Conservation (phyloP, 2,888 invertebrate species). For the Leptothorax acervorum region DNA sequence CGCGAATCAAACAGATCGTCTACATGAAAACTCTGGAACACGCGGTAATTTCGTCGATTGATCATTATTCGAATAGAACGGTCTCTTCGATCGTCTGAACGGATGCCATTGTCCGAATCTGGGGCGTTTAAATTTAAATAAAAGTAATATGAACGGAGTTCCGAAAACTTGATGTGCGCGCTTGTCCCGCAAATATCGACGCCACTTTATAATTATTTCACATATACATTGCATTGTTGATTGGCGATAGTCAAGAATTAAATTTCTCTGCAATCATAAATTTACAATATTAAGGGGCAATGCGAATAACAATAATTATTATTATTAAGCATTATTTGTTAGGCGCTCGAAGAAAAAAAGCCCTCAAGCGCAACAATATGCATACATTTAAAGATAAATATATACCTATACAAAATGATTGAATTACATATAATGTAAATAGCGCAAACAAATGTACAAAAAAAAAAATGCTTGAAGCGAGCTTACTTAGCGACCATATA, state of each 20-base stretch:
- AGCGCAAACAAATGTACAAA: neutral
- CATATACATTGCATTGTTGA: neutral
- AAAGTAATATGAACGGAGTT: neutral
- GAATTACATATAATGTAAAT: neutral
- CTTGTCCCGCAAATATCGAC: neutral
- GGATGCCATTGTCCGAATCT: neutral
- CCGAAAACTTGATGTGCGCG: neutral
- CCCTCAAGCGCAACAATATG: neutral
- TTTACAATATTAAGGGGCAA: slow-evolving; percentile 2
- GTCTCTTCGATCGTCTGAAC: neutral
- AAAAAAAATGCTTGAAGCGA: neutral
- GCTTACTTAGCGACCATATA: neutral
- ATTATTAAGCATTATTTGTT: slow-evolving; percentile 10
- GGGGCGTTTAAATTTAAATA: slow-evolving; percentile 25
- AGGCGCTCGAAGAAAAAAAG: neutral
- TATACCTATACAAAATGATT: neutral
- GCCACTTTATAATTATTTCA: slow-evolving; percentile 15
- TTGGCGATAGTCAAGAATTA: slow-evolving; percentile 15
- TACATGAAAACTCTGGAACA: neutral
- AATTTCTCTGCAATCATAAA: slow-evolving; percentile 24
- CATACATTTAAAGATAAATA: slow-evolving; percentile 3
- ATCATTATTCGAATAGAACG: neutral
- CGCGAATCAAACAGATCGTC: slow-evolving; percentile 1
- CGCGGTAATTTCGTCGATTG: neutral
- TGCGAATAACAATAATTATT: slow-evolving; percentile 22